phyloP scores from a whole-genome alignment of 2,888 invertebrate genomes.

The Amblyteles armatorius region DNA sequence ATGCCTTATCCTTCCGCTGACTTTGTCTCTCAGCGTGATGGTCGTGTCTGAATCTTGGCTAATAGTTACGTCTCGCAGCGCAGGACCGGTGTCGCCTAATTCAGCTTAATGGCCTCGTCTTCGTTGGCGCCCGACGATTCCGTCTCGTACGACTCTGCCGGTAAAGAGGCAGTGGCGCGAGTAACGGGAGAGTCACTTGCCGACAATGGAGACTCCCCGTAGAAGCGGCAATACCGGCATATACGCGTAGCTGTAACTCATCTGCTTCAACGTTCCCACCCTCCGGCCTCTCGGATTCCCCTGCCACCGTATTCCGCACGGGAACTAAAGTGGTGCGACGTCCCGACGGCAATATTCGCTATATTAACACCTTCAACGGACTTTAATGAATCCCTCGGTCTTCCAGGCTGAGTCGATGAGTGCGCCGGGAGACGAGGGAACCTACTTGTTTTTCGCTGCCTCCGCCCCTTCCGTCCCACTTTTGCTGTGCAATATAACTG shows the following conservation, averaged over 20 bases:
- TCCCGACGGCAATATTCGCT: slow-evolving; percentile 80
- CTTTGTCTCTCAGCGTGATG: slow-evolving; percentile 50
- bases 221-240: slow-evolving; percentile 37
- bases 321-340: slow-evolving; percentile 70
- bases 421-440: slow-evolving; percentile 58
- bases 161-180: slow-evolving; percentile 35
- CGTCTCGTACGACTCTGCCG: slow-evolving; percentile 54
- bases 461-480: slow-evolving; percentile 51
- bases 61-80: slow-evolving; percentile 76
- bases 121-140: slow-evolving; percentile 66
- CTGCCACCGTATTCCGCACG: slow-evolving; percentile 54
- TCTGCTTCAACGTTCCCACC: slow-evolving; percentile 57
- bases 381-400: slow-evolving; percentile 82
- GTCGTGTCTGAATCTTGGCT: slow-evolving; percentile 78
- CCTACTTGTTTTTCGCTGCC: slow-evolving; percentile 71
- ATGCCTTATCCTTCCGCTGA: slow-evolving; percentile 12
- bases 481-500: slow-evolving; percentile 56
- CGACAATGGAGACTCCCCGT: slow-evolving; percentile 54
- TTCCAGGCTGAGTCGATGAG: slow-evolving; percentile 47
- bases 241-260: slow-evolving; percentile 50
- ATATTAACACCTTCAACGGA: slow-evolving; percentile 83
- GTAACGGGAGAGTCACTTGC: slow-evolving; percentile 38
- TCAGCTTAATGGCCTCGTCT: slow-evolving; percentile 78
- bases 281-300: slow-evolving; percentile 40
- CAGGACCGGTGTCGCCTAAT: slow-evolving; percentile 74